These are phyloP conservation scores for Eulemur rufifrons DNA, from an alignment of 2,113 vertebrate species.

Conservation along the genomic window DNA sequence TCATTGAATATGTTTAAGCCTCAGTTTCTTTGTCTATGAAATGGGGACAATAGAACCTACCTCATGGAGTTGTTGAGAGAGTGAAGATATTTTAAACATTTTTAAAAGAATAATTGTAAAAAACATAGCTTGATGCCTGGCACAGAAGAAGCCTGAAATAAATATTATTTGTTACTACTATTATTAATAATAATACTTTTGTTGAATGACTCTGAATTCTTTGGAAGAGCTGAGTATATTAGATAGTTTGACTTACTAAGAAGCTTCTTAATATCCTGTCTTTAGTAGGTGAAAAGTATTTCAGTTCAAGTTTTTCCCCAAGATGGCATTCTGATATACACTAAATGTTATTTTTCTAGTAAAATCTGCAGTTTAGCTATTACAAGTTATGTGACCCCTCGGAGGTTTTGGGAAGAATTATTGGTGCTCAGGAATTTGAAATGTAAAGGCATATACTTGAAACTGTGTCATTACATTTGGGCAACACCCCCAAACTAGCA, in stretches of 20 bases:
- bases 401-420: neutral
- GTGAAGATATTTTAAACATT: neutral
- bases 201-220: neutral
- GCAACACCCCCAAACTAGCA: neutral
- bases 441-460: neutral
- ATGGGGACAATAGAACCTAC: neutral
- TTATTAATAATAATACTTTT: neutral
- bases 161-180: neutral
- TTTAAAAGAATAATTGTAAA: neutral
- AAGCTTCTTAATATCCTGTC: neutral
- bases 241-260: neutral
- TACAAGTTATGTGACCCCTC: neutral
- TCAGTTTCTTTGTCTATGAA: neutral
- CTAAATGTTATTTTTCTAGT: neutral
- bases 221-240: neutral
- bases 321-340: neutral
- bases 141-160: neutral
- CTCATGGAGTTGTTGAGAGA: neutral
- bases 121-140: neutral
- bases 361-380: neutral
- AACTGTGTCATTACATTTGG: neutral
- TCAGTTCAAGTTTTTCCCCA: neutral
- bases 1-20: neutral
- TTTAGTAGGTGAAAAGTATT: neutral
- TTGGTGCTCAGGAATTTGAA: slow-evolving; percentile 23